A percentile compares a stretch with the other conserved stretches of the same genome.
Conservation (phyloP, 1,140 invertebrate genomes). For the Lethrus apterus region DNA sequence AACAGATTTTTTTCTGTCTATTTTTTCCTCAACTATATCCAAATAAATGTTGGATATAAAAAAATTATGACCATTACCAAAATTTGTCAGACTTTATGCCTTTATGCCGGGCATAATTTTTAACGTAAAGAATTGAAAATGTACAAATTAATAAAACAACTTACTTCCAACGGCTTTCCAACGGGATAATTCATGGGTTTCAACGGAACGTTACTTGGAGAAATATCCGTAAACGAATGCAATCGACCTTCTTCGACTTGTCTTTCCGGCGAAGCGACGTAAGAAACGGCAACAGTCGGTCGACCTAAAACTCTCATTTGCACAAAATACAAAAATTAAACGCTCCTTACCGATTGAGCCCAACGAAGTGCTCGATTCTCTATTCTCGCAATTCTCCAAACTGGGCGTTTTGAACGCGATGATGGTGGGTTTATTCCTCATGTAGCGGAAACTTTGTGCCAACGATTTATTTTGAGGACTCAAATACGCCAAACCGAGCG, state of each 20-base stretch:
- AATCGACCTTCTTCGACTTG: constrained; percentile 49
- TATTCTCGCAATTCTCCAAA: constrained; percentile 57
- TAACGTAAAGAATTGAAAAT: too few relatives aligned
- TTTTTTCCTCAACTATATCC: too few relatives aligned
- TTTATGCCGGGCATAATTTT: too few relatives aligned
- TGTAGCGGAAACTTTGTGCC: constrained; percentile 76
- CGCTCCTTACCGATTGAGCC: constrained; percentile 49
- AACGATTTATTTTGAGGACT: constrained; percentile 69
- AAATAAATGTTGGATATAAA: too few relatives aligned
- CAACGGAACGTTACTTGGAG: constrained; percentile 32
- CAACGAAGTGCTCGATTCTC: constrained; percentile 47
- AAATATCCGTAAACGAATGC: constrained; percentile 26
- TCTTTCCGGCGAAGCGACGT: constrained; percentile 29
- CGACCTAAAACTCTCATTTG: too few relatives aligned
- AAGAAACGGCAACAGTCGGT: too few relatives aligned
- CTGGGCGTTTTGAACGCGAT: constrained; percentile 76
- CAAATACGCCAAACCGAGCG: constrained; percentile 59
- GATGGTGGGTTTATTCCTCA: constrained; percentile 79
- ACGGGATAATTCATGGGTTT: constrained; percentile 60
- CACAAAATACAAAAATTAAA: too few relatives aligned
- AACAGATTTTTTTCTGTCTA: too few relatives aligned
- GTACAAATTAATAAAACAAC: constrained; percentile 11
- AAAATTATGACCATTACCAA: too few relatives aligned
- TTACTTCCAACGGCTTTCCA: constrained; percentile 73
- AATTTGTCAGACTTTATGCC: too few relatives aligned